Conservation (phyloP, 2,888 invertebrate species). For the Adelphocoris suturalis region DNA sequence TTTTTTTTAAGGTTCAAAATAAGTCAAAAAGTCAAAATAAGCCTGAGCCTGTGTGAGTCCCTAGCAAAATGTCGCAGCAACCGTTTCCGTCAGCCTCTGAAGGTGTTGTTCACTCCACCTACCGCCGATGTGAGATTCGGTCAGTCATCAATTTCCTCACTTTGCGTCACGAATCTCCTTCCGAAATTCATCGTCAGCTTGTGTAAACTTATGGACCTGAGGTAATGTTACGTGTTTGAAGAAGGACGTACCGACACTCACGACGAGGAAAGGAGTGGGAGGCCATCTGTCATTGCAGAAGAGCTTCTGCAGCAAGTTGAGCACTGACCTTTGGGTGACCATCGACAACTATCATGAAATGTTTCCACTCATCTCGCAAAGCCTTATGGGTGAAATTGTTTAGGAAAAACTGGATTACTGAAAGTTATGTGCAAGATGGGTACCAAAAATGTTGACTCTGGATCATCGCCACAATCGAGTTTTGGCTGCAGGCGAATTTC, state of each 20-base stretch:
- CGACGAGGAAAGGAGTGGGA: neutral
- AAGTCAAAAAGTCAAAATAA: too few relatives aligned
- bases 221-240: neutral
- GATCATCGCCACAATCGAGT: slow-evolving; percentile 73
- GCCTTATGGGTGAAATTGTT: slow-evolving; percentile 73
- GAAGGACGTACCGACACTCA: neutral
- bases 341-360: slow-evolving; percentile 38
- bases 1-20: too few relatives aligned
- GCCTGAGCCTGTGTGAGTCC: too few relatives aligned
- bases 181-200: too few relatives aligned
- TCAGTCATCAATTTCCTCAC: neutral
- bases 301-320: slow-evolving; percentile 23
- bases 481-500: slow-evolving; percentile 73
- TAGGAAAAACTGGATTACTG: slow-evolving; percentile 73
- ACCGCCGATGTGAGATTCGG: neutral
- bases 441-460: slow-evolving; percentile 75
- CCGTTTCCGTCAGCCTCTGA: too few relatives aligned
- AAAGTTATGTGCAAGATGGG: slow-evolving; percentile 75
- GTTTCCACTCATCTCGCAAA: slow-evolving; percentile 54
- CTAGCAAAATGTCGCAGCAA: too few relatives aligned
- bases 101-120: too few relatives aligned
- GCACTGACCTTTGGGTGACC: slow-evolving; percentile 17
- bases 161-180: neutral
- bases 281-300: slow-evolving; percentile 28
- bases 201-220: too few relatives aligned